Evolutionary conservation across 2,888 invertebrate genomes (phyloP).

Genomic region (Ectropis crepuscularia): DNA sequence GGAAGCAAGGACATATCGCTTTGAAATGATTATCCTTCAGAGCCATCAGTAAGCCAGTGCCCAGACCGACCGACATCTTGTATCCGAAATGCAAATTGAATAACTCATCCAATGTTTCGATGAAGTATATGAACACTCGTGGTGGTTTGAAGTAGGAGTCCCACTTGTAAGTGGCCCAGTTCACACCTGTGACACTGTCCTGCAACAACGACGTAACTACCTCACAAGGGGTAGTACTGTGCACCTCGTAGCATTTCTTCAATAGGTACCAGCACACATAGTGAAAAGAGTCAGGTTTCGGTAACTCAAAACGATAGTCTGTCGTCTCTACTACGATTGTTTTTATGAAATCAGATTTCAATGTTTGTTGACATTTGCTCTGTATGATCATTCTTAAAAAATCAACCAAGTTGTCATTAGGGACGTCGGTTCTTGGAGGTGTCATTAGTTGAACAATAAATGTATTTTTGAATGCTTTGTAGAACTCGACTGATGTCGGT

Average conservation of each 20-base stretch:
- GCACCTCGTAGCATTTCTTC: conserved; percentile 5
- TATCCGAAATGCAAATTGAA: conserved; percentile 4
- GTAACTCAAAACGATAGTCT: conserved; percentile 17
- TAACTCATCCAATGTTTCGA: neutral
- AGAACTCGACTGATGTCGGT: conserved; percentile 10
- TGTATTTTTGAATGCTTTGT: conserved; percentile 1
- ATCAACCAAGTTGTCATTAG: neutral
- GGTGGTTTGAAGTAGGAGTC: neutral
- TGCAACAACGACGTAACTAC: neutral
- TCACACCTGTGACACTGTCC: neutral
- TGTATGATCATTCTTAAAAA: neutral
- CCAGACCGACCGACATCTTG: conserved; percentile 4
- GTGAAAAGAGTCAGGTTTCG: neutral
- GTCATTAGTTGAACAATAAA: conserved; percentile 6
- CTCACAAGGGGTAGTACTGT: neutral
- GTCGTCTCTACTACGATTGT: conserved; percentile 8
- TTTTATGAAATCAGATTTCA: neutral
- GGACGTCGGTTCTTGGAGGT: neutral
- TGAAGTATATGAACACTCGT: neutral
- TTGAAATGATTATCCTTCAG: neutral
- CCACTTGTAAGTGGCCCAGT: neutral
- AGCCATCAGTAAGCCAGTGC: neutral
- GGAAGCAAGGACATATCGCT: conserved; percentile 13
- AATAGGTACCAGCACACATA: conserved; percentile 9
- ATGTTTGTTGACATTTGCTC: too few relatives aligned